Evolutionary conservation across 2,888 invertebrate species (phyloP).

Genomic region (Cenopis cana): DNA sequence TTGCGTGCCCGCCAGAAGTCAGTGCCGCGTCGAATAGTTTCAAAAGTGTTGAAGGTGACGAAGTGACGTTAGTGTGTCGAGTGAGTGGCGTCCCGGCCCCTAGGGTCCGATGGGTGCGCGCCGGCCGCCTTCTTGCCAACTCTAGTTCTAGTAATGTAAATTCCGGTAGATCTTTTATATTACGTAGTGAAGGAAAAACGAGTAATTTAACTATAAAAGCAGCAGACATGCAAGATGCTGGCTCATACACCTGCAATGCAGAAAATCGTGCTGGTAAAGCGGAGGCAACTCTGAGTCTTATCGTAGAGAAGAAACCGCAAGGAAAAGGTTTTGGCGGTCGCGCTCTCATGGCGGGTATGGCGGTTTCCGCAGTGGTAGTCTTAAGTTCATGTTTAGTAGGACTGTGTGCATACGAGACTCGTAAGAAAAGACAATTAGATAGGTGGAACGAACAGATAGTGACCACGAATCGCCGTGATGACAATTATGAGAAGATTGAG

Average conservation of each 20-base stretch:
- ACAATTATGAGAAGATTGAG: constrained; percentile 93
- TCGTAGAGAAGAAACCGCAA: constrained; percentile 87
- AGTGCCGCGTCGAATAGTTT: constrained; percentile 85
- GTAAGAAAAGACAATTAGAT: constrained; percentile 85
- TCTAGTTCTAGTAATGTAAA: constrained; percentile 72
- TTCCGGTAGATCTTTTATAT: constrained; percentile 86
- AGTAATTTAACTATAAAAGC: constrained; percentile 90
- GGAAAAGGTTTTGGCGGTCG: constrained; percentile 85
- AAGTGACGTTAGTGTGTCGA: constrained; percentile 89
- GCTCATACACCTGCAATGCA: constrained; percentile 90
- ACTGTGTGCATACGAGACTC: constrained; percentile 87
- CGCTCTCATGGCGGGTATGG: constrained; percentile 88
- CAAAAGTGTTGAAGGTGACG: constrained; percentile 88
- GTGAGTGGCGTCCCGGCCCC: constrained; percentile 90
- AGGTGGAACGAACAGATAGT: constrained; percentile 83
- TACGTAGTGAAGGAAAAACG: constrained; percentile 87
- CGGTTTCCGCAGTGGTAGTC: constrained; percentile 88
- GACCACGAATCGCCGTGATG: constrained; percentile 79
- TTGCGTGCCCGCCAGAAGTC: constrained; percentile 91
- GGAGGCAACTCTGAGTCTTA: constrained; percentile 89
- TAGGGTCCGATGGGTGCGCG: constrained; percentile 89
- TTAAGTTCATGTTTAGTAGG: constrained; percentile 88
- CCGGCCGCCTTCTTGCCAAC: constrained; percentile 89
- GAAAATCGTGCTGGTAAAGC: constrained; percentile 92
- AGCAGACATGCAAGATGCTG: constrained; percentile 90